phyloP scores from a whole-genome alignment of 1,140 invertebrate genomes.

The Cotesia chilonis region DNA sequence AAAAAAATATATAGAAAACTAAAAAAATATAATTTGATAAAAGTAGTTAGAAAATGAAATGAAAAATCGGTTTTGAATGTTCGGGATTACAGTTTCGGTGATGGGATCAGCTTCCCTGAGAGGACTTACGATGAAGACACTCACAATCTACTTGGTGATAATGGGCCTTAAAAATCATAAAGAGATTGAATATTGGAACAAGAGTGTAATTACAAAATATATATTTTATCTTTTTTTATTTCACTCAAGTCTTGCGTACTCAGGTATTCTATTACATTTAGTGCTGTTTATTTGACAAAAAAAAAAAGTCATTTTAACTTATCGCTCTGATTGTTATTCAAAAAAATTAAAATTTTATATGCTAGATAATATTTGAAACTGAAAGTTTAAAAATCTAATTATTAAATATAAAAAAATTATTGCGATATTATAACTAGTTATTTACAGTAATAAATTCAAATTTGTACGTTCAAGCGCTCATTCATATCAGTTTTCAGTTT shows the following conservation, averaged over 20 bases:
- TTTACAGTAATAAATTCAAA: too few relatives aligned
- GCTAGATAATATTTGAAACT: too few relatives aligned
- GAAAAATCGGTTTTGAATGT: constrained; percentile 48
- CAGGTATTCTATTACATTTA: constrained; percentile 25
- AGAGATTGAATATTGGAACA: neutral
- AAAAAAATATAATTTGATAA: neutral
- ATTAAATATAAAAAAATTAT: too few relatives aligned
- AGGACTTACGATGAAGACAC: constrained; percentile 82
- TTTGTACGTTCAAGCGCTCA: too few relatives aligned
- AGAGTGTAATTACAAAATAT: neutral
- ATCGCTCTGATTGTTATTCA: neutral
- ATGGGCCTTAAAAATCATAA: constrained; percentile 53
- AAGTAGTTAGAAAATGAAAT: neutral
- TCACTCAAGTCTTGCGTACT: neutral
- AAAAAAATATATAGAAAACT: neutral
- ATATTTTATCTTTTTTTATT: neutral
- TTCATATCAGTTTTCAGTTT: too few relatives aligned
- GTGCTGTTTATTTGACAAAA: neutral
- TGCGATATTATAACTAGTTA: too few relatives aligned
- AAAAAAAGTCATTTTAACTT: neutral
- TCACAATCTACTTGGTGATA: constrained; percentile 73
- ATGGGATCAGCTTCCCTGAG: constrained; percentile 86
- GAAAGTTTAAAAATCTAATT: too few relatives aligned
- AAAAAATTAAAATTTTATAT: too few relatives aligned
- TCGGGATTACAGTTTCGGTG: constrained; percentile 78